Percentiles rank a stretch among this genome's conserved stretches.
These are phyloP conservation scores for Pteropus alecto DNA, from an alignment of 2,113 vertebrate species.

Conservation along the genomic window DNA sequence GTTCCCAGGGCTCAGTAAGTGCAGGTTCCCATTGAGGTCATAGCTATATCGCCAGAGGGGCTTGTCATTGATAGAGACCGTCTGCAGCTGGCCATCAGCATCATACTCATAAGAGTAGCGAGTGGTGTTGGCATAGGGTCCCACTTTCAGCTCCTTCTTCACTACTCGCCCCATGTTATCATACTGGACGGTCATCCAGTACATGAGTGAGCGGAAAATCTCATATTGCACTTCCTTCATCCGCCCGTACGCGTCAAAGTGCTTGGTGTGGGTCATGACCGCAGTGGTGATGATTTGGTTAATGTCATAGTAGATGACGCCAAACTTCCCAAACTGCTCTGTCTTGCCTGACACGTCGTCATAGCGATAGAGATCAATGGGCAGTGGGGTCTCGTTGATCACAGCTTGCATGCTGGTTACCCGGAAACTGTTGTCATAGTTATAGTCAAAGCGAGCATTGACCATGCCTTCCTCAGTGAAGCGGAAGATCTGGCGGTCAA, in stretches of 20 bases:
- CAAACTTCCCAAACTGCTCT: constrained; percentile 98
- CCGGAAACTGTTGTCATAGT: constrained; percentile 98
- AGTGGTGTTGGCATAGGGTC: constrained; percentile 98
- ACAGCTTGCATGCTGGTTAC: constrained; percentile 99
- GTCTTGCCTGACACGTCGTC: constrained; percentile 98
- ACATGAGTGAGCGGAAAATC: constrained; percentile 98
- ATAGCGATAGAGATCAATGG: constrained; percentile 97
- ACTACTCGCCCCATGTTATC: constrained; percentile 99
- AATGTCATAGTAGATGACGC: constrained; percentile 98
- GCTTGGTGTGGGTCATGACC: constrained; percentile 99
- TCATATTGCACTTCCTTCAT: constrained; percentile 99
- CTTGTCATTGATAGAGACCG: constrained; percentile 97
- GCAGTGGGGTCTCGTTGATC: constrained; percentile 96
- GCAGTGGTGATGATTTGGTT: constrained; percentile 99
- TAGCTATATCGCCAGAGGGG: constrained; percentile 98
- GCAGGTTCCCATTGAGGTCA: constrained; percentile 97
- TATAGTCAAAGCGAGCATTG: constrained; percentile 97
- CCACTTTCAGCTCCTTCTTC: constrained; percentile 96
- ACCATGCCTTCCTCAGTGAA: constrained; percentile 99
- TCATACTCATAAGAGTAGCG: constrained; percentile 98
- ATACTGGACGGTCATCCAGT: constrained; percentile 99
- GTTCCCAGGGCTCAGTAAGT: constrained; percentile 95
- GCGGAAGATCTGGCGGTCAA: constrained; percentile 97
- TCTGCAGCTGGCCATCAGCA: constrained; percentile 94
- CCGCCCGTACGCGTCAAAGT: constrained; percentile 96